Evolutionary conservation across 2,797 vertebrate species (phyloP).

Genomic region (Pseudochirops cupreus): DNA sequence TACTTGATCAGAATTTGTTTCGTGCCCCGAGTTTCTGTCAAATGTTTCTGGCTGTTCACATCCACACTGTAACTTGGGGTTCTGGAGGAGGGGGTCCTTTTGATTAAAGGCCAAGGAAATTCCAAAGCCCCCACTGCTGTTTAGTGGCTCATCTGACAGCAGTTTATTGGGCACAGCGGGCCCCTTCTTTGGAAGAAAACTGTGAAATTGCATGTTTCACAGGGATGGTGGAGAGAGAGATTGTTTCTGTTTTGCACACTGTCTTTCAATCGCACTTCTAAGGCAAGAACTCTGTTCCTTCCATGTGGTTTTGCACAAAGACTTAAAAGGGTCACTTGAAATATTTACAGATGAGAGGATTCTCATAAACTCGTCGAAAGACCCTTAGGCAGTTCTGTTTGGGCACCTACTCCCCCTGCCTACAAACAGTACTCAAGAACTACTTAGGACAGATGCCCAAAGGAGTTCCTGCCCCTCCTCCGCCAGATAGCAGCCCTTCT

Average conservation of each 20-base stretch:
- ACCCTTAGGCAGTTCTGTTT: conserved; percentile 2
- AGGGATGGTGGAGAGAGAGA: conserved; percentile 41
- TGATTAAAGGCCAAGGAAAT: conserved; percentile 19
- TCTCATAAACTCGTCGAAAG: conserved; percentile 54
- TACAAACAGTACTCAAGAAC: conserved; percentile 56
- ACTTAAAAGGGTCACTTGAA: conserved; percentile 76
- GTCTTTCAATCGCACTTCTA: background rate
- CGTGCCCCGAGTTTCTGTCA: conserved; percentile 25
- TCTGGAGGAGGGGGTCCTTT: conserved; percentile 14
- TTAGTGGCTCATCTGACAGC: background rate
- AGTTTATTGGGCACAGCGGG: conserved; percentile 27
- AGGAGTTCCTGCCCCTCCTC: background rate
- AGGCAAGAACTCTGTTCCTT: conserved; percentile 33
- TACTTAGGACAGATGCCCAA: conserved; percentile 18
- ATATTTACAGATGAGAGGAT: conserved; percentile 71
- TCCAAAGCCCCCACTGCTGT: conserved; percentile 15
- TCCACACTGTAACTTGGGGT: conserved; percentile 50
- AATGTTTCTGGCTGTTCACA: conserved; percentile 24
- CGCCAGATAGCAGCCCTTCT: conserved; percentile 6
- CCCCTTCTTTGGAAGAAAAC: conserved; percentile 15
- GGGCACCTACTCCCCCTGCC: conserved; percentile 42
- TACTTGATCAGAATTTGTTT: background rate
- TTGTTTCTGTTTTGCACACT: conserved; percentile 8
- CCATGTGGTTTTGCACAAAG: conserved; percentile 62
- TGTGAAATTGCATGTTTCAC: conserved; percentile 60